A percentile compares a stretch with the other conserved stretches of the same genome.
phyloP scores from a whole-genome alignment of 2,113 vertebrate genomes.

The Mus pahari region DNA sequence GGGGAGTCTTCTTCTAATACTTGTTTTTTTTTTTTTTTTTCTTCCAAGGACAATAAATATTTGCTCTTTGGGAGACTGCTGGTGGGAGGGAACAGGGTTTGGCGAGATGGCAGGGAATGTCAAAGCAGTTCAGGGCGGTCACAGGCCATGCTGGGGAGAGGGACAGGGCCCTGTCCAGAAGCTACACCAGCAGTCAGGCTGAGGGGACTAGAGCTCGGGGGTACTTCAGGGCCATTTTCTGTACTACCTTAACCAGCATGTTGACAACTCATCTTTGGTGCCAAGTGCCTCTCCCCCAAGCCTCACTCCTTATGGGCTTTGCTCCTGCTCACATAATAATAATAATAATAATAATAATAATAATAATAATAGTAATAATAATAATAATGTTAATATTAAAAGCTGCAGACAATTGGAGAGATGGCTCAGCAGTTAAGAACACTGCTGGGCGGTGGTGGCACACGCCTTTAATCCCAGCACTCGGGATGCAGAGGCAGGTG shows the following conservation, averaged over 20 bases:
- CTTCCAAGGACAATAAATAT: conserved; percentile 85
- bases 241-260: neutral
- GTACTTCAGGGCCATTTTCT: neutral
- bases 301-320: neutral
- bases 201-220: neutral
- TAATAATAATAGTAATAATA: neutral
- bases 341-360: neutral
- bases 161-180: neutral
- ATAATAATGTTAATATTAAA: too few relatives aligned
- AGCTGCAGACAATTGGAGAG: neutral
- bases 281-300: neutral
- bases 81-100: conserved; percentile 77
- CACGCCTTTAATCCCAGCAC: too few relatives aligned
- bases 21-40: conserved; percentile 71
- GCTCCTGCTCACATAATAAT: neutral
- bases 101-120: conserved; percentile 72
- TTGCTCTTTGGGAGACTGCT: conserved; percentile 81
- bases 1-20: conserved; percentile 65
- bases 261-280: too few relatives aligned
- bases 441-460: too few relatives aligned
- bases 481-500: too few relatives aligned
- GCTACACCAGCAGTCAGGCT: neutral
- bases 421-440: neutral
- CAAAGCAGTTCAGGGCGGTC: conserved; percentile 63
- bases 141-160: conserved; percentile 15